phyloP scores from a whole-genome alignment of 2,888 invertebrate species.

The Trachelus stipa region DNA sequence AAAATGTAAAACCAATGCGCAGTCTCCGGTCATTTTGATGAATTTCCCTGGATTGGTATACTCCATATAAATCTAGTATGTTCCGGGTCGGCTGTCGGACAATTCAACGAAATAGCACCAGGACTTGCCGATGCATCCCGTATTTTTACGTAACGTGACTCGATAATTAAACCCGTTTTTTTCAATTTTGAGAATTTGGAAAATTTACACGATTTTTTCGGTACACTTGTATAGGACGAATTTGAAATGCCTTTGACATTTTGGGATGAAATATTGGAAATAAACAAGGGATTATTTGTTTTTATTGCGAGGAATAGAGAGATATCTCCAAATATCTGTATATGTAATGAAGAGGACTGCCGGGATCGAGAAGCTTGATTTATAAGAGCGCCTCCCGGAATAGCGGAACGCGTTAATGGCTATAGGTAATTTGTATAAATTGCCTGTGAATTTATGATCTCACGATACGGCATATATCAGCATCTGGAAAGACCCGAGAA shows the following conservation, averaged over 20 bases:
- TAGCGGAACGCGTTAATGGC: slow-evolving; percentile 46
- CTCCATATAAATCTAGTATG: not conserved
- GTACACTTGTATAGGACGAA: not conserved
- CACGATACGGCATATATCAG: slow-evolving; percentile 25
- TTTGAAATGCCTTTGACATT: not conserved
- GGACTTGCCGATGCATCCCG: not conserved
- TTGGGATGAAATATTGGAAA: not conserved
- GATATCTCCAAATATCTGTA: not conserved
- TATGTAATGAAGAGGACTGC: not conserved
- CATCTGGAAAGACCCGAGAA: not conserved
- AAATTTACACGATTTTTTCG: not conserved
- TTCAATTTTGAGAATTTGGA: not conserved
- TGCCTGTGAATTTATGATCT: slow-evolving; percentile 49
- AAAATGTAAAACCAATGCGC: slow-evolving; percentile 62
- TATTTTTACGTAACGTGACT: not conserved
- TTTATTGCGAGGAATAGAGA: not conserved
- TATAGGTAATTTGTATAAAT: slow-evolving; percentile 56
- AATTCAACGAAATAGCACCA: not conserved
- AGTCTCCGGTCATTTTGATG: slow-evolving; percentile 18
- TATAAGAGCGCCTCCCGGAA: slow-evolving; percentile 42
- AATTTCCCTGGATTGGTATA: not conserved
- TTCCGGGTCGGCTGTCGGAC: not conserved
- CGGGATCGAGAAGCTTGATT: slow-evolving; percentile 39
- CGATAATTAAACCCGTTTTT: not conserved
- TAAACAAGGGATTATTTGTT: not conserved